Conservation (phyloP, 2,113 vertebrate genomes). For the Catharus bicknelli region DNA sequence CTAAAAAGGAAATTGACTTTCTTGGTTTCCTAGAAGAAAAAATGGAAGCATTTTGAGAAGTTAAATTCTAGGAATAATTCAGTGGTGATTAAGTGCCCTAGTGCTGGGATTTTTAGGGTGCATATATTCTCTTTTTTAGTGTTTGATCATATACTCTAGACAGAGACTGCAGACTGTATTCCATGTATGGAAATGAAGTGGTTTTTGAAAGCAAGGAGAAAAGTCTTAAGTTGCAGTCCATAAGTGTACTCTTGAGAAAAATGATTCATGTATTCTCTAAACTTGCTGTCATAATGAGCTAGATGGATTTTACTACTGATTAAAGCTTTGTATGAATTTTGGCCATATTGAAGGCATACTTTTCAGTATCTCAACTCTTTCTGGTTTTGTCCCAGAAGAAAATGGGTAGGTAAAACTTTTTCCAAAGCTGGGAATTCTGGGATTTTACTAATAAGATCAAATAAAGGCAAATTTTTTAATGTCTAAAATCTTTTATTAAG, state of each 20-base stretch:
- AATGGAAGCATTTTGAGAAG: neutral
- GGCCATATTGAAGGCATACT: neutral
- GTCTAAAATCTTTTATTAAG: neutral
- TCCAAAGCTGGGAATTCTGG: neutral
- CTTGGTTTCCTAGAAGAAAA: neutral
- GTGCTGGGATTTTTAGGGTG: neutral
- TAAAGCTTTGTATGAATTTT: neutral
- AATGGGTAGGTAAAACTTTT: neutral
- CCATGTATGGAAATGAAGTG: neutral
- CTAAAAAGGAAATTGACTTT: neutral
- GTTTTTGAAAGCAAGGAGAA: neutral
- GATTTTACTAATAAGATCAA: neutral
- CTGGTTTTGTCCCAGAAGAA: neutral
- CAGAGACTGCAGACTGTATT: neutral
- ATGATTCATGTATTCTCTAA: neutral
- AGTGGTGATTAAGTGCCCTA: neutral
- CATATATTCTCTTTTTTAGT: neutral
- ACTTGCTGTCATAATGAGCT: neutral
- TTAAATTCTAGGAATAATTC: neutral
- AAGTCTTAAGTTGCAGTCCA: neutral
- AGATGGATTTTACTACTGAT: neutral
- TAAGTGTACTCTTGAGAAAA: neutral
- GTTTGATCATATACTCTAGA: neutral
- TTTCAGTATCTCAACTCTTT: neutral
- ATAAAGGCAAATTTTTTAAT: neutral